phyloP scores from a whole-genome alignment of 2,113 vertebrate species.

The Leptobrachium ailaonicum region DNA sequence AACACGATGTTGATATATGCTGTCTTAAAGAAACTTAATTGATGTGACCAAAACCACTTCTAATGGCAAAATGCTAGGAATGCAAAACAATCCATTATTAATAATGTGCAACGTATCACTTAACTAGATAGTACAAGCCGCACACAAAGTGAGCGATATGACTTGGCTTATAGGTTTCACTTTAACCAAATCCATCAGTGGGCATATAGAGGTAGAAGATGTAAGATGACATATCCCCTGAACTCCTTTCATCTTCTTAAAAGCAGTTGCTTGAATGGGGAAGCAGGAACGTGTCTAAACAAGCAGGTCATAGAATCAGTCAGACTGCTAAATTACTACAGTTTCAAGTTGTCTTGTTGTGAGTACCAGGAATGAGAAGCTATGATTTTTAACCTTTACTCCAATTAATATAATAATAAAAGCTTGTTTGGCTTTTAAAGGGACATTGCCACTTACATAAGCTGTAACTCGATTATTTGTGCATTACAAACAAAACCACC shows the following conservation, averaged over 20 bases:
- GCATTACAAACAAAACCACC: too few species aligned
- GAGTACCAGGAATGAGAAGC: not conserved
- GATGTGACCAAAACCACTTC: not conserved
- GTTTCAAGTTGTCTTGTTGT: not conserved
- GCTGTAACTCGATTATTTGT: too few species aligned
- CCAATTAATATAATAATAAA: too few species aligned
- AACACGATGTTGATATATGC: conserved; percentile 1
- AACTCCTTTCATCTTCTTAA: conserved; percentile 36
- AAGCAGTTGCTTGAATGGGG: not conserved
- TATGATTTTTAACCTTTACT: too few species aligned
- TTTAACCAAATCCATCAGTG: conserved; percentile 9
- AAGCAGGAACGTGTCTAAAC: not conserved
- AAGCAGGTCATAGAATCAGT: not conserved
- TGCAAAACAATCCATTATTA: conserved; percentile 5
- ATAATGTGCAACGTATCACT: conserved; percentile 9
- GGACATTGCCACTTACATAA: too few species aligned
- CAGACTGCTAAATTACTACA: not conserved
- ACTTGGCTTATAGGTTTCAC: not conserved
- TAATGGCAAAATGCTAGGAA: not conserved
- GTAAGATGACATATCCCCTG: not conserved
- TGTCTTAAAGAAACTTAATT: not conserved
- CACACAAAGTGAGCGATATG: not conserved
- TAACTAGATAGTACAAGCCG: not conserved
- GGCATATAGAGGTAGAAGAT: conserved; percentile 5
- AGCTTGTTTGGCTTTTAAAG: too few species aligned